These are phyloP conservation scores for Zaprionus ornatus DNA, from an alignment of 1,140 invertebrate genomes.

Conservation along the genomic window DNA sequence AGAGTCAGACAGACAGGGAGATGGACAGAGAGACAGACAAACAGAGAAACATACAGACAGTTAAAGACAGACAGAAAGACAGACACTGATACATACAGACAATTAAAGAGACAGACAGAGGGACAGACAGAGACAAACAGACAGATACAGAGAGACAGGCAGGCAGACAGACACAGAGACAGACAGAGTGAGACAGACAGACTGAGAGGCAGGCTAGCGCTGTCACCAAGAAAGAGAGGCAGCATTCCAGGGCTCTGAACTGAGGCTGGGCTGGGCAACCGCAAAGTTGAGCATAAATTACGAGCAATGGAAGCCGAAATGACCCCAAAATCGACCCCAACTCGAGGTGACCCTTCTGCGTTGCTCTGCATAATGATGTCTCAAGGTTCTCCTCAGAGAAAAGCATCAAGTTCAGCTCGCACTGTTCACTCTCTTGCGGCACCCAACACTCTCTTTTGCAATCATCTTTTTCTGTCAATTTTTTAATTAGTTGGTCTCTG, in stretches of 20 bases:
- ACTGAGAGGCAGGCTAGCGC: not conserved
- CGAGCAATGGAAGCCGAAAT: slow-evolving; percentile 41
- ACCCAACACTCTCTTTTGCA: no score
- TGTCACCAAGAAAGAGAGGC: not conserved
- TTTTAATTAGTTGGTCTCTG: no score
- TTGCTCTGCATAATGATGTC: not conserved
- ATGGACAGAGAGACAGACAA: slow-evolving; percentile 19
- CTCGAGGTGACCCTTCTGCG: not conserved
- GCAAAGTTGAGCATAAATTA: slow-evolving; percentile 75
- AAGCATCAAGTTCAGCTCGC: not conserved
- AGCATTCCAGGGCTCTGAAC: not conserved
- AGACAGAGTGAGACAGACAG: not conserved
- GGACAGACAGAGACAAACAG: not conserved
- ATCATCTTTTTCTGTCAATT: no score
- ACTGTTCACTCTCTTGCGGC: no score
- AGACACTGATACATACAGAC: not conserved
- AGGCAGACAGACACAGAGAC: not conserved
- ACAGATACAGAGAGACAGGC: not conserved
- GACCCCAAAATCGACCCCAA: slow-evolving; percentile 13
- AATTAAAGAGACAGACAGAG: slow-evolving; percentile 9
- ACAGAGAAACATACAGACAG: not conserved
- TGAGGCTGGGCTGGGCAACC: slow-evolving; percentile 8
- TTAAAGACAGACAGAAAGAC: not conserved
- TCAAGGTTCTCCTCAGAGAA: not conserved
- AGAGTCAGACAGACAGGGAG: not conserved